These are phyloP conservation scores for Atopsyche davidsoni DNA, from an alignment of 1,140 invertebrate genomes.

Conservation along the genomic window DNA sequence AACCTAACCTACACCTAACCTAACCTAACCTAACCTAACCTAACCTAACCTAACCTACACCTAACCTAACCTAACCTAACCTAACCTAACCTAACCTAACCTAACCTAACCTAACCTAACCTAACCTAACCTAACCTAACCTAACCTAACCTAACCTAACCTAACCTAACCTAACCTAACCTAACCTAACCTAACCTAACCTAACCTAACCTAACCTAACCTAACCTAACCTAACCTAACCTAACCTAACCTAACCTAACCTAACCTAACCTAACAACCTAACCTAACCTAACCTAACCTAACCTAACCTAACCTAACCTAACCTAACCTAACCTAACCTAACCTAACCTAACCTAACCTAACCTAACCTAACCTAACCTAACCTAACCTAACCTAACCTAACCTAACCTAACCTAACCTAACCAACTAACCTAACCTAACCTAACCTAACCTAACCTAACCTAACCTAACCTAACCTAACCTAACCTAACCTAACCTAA, in stretches of 20 bases:
- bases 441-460: conserved; percentile 32
- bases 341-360: conserved; percentile 33
- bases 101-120: conserved; percentile 33
- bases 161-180: conserved; percentile 33
- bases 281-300: conserved; percentile 22
- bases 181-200: conserved; percentile 33
- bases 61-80: too few species aligned
- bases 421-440: conserved; percentile 32
- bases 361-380: conserved; percentile 29
- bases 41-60: too few species aligned
- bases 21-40: too few species aligned
- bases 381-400: conserved; percentile 32
- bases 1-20: too few species aligned
- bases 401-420: conserved; percentile 33
- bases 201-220: conserved; percentile 32
- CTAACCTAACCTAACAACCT: too few species aligned
- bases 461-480: conserved; percentile 33
- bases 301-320: conserved; percentile 18
- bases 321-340: conserved; percentile 21
- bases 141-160: conserved; percentile 32
- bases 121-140: conserved; percentile 31
- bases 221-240: conserved; percentile 32
- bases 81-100: conserved; percentile 33
- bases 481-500: conserved; percentile 23
- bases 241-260: conserved; percentile 21